These are phyloP conservation scores for Phyllostomus hastatus DNA, from an alignment of 2,113 vertebrate genomes.

Conservation along the genomic window DNA sequence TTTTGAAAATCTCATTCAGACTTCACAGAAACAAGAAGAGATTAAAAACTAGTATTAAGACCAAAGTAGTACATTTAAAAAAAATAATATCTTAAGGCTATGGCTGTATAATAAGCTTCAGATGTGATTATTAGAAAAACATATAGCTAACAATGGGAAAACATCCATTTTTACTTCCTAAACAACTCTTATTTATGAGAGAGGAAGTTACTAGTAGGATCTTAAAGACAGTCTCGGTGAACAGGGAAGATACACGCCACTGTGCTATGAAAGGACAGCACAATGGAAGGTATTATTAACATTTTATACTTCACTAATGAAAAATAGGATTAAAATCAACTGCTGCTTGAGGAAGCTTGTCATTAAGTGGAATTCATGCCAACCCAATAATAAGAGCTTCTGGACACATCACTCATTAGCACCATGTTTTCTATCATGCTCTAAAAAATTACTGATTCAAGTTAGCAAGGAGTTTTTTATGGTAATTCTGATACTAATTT, in stretches of 20 bases:
- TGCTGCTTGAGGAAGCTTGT: slow-evolving; percentile 65
- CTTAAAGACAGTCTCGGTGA: slow-evolving; percentile 62
- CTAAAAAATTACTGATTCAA: slow-evolving; percentile 65
- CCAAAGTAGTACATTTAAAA: slow-evolving; percentile 93
- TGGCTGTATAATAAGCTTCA: slow-evolving; percentile 91
- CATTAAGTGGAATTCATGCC: slow-evolving; percentile 71
- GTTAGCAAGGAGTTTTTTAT: slow-evolving; percentile 50
- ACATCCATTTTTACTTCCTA: slow-evolving; percentile 82
- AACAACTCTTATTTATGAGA: slow-evolving; percentile 80
- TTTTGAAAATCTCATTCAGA: slow-evolving; percentile 98
- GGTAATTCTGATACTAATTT: slow-evolving; percentile 62
- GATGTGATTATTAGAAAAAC: slow-evolving; percentile 93
- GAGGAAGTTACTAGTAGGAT: slow-evolving; percentile 64
- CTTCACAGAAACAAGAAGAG: slow-evolving; percentile 96
- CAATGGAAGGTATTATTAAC: slow-evolving; percentile 71
- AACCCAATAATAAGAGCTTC: slow-evolving; percentile 66
- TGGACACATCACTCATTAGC: slow-evolving; percentile 61
- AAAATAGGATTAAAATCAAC: slow-evolving; percentile 76
- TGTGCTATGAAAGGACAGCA: slow-evolving; percentile 35
- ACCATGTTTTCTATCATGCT: slow-evolving; percentile 49
- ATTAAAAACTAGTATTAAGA: slow-evolving; percentile 93
- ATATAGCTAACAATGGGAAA: slow-evolving; percentile 84
- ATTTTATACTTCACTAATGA: slow-evolving; percentile 69
- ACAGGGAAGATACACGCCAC: slow-evolving; percentile 40
- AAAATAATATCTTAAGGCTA: slow-evolving; percentile 87